These are phyloP conservation scores for Thaumatotibia leucotreta DNA, from an alignment of 1,140 invertebrate species.

Conservation along the genomic window DNA sequence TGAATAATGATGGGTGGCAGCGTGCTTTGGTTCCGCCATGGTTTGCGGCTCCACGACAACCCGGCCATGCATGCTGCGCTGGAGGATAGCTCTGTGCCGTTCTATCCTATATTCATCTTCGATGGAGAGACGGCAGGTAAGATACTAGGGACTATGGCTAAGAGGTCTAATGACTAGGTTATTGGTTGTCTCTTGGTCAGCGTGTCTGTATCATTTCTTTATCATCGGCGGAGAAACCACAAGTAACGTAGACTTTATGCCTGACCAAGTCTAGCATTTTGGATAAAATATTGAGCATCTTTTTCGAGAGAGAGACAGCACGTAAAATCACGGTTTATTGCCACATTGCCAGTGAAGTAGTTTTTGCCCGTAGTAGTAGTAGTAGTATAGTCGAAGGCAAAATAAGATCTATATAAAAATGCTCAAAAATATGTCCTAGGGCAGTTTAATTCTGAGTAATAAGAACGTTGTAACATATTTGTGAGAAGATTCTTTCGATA, in stretches of 20 bases:
- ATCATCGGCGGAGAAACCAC: background rate
- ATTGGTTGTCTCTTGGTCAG: no score
- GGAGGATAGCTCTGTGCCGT: conserved; percentile 63
- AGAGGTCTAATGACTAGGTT: no score
- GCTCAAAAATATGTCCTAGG: no score
- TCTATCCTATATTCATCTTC: conserved; percentile 84
- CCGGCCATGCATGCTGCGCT: conserved; percentile 80
- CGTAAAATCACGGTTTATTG: no score
- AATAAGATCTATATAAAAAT: no score
- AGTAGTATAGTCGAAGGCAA: no score
- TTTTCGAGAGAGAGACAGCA: background rate
- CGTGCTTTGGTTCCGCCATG: conserved; percentile 86
- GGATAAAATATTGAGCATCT: background rate
- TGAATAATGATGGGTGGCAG: conserved; percentile 66
- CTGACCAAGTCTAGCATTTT: background rate
- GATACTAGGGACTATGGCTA: no score
- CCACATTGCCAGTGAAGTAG: no score
- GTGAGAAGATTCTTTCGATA: no score
- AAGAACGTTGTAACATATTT: no score
- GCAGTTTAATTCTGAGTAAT: no score
- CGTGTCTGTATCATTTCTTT: background rate
- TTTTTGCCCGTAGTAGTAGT: no score
- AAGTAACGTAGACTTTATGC: background rate
- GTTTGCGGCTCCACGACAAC: conserved; percentile 85
- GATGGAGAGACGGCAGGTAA: conserved; percentile 84